Conservation (phyloP, 2,113 vertebrate genomes). For the Tautogolabrus adspersus region DNA sequence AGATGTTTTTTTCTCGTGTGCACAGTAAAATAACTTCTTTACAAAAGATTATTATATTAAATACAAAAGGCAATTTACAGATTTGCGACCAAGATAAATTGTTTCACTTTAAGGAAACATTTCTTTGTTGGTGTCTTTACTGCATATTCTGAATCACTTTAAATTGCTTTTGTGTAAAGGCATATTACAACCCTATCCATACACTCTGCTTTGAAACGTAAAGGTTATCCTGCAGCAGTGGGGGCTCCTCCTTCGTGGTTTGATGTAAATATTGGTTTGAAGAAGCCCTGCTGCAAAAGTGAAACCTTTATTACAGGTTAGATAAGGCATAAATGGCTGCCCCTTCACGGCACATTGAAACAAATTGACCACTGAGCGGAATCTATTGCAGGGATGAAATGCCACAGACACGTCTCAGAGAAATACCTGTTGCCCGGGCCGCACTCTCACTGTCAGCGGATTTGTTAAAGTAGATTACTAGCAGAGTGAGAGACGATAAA, state of each 20-base stretch:
- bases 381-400: constrained; percentile 11
- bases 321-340: constrained; percentile 17
- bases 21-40: too few relatives aligned
- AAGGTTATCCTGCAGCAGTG: background rate
- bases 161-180: background rate
- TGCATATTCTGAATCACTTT: background rate
- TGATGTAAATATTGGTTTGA: constrained; percentile 13
- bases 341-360: constrained; percentile 12
- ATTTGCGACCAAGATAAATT: too few relatives aligned
- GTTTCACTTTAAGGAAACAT: too few relatives aligned
- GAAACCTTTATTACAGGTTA: constrained; percentile 46
- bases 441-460: background rate
- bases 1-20: too few relatives aligned
- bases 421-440: constrained; percentile 14
- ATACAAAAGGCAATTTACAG: too few relatives aligned
- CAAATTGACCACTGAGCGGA: constrained; percentile 25
- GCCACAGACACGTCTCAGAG: background rate
- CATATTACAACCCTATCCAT: background rate
- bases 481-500: background rate
- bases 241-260: background rate
- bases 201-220: background rate
- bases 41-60: too few relatives aligned
- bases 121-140: too few relatives aligned
- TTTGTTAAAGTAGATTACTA: background rate
- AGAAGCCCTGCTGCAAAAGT: constrained; percentile 4